These are phyloP conservation scores for Incurvaria masculella DNA, from an alignment of 2,888 invertebrate species.

Conservation along the genomic window DNA sequence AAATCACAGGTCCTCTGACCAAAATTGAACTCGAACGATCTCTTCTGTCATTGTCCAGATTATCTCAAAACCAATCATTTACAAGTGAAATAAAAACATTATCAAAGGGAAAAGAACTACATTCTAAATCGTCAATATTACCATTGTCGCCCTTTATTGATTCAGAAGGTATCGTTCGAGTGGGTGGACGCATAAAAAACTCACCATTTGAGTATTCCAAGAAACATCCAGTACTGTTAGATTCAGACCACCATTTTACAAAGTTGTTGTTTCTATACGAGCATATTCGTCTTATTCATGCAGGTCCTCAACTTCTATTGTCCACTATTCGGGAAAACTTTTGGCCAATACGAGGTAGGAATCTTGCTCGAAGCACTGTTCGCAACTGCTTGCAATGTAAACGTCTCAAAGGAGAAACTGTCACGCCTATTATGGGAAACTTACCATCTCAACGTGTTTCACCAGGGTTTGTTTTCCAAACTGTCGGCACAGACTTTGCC, in stretches of 20 bases:
- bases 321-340: neutral
- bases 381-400: neutral
- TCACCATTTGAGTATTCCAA: neutral
- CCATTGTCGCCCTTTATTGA: neutral
- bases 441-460: neutral
- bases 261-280: neutral
- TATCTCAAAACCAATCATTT: no score
- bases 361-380: neutral
- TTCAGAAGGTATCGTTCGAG: neutral
- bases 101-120: no score
- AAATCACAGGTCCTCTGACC: no score
- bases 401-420: neutral
- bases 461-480: neutral
- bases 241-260: neutral
- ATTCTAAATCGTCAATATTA: no score
- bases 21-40: no score
- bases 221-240: neutral
- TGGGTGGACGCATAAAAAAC: neutral
- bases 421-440: constrained; percentile 8
- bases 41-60: no score
- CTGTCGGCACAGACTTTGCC: neutral
- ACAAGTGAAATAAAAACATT: no score
- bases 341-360: neutral
- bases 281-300: neutral
- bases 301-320: neutral